These are phyloP conservation scores for Sebastes taczanowskii DNA, from an alignment of 2,797 vertebrate species.

Conservation along the genomic window DNA sequence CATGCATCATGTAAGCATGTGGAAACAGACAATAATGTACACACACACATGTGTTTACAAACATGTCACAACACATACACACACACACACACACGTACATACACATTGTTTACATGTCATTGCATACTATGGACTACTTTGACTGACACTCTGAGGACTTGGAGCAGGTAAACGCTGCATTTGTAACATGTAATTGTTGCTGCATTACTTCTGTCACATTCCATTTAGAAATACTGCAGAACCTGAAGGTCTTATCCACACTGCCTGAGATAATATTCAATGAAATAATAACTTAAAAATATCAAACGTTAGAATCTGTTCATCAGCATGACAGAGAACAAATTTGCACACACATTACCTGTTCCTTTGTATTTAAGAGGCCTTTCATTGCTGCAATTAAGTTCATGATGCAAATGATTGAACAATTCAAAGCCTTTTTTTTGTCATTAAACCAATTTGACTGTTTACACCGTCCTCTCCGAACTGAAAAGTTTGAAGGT, in stretches of 20 bases:
- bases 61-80: slow-evolving; percentile 28
- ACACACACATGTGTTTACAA: slow-evolving; percentile 31
- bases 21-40: slow-evolving; percentile 34
- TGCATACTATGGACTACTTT: slow-evolving; percentile 8
- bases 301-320: background rate
- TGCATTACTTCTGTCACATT: slow-evolving; percentile 8
- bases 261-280: background rate
- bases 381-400: background rate
- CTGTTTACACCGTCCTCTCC: background rate
- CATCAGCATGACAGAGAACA: background rate
- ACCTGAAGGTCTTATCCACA: background rate
- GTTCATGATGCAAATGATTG: background rate
- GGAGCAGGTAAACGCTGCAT: background rate
- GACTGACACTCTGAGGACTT: slow-evolving; percentile 4
- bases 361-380: slow-evolving; percentile 8
- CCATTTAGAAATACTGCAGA: slow-evolving; percentile 8
- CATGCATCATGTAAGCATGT: slow-evolving; percentile 43
- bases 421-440: background rate
- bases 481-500: background rate
- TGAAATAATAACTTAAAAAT: background rate
- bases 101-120: slow-evolving; percentile 19
- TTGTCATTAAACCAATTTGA: background rate
- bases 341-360: background rate
- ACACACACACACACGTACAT: background rate
- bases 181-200: background rate